phyloP scores from a whole-genome alignment of 2,113 vertebrate species.

The Hydrolagus affinis region DNA sequence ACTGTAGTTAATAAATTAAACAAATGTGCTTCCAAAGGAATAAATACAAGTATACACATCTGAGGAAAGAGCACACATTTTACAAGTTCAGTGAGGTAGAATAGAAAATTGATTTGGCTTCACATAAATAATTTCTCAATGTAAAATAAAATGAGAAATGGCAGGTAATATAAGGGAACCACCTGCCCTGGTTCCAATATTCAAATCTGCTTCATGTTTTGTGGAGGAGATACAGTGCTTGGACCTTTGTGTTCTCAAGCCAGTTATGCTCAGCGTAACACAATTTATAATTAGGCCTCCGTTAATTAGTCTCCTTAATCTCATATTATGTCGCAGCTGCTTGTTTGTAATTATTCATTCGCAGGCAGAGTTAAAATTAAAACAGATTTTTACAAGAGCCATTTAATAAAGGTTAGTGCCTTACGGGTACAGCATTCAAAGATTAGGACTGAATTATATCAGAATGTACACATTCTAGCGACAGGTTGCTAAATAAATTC shows the following conservation, averaged over 20 bases:
- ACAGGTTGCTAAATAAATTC: neutral
- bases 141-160: no score
- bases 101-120: no score
- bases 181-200: no score
- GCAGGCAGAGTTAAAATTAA: neutral
- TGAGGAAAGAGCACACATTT: no score
- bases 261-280: slow-evolving; percentile 28
- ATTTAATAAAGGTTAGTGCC: neutral
- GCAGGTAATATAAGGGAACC: no score
- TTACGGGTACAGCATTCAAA: neutral
- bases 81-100: no score
- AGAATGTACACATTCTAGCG: neutral
- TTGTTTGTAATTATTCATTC: neutral
- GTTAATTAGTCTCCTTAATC: slow-evolving; percentile 32
- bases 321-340: neutral
- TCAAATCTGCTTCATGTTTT: no score
- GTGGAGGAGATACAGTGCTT: neutral
- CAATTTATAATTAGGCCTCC: slow-evolving; percentile 25
- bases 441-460: neutral
- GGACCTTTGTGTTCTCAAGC: slow-evolving; percentile 4
- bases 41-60: no score
- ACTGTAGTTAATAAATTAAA: no score
- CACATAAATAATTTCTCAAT: no score
- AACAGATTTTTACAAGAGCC: neutral
- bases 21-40: no score